Percentiles rank a stretch among this genome's conserved stretches.
Evolutionary conservation across 2,888 invertebrate genomes (phyloP).

Genomic region (Folsomia candida): DNA sequence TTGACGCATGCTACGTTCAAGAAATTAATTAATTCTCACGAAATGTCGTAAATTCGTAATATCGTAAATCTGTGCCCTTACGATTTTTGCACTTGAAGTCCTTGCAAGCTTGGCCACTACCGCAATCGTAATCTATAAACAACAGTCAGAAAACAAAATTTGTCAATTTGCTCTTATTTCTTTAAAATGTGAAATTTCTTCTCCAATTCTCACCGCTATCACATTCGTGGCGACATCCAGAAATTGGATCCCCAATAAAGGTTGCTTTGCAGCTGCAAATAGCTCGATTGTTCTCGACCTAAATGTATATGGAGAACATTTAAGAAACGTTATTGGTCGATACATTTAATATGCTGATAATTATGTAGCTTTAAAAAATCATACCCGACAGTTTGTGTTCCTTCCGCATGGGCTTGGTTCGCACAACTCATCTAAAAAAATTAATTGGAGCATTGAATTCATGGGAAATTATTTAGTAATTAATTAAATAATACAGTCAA

Average conservation of each 20-base stretch:
- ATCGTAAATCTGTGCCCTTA: neutral
- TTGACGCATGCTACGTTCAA: constrained; percentile 56
- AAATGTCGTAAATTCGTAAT: neutral
- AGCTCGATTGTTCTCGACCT: constrained; percentile 60
- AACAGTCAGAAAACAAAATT: no score
- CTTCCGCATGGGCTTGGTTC: constrained; percentile 57
- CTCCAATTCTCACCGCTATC: constrained; percentile 37
- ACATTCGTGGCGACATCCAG: constrained; percentile 52
- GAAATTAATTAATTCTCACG: neutral
- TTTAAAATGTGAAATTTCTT: no score
- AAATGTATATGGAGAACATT: neutral
- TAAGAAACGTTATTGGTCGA: neutral
- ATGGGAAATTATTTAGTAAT: neutral
- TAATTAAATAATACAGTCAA: no score
- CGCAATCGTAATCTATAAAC: constrained; percentile 49
- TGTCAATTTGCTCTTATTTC: no score
- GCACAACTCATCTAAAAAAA: constrained; percentile 71
- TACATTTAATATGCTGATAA: neutral
- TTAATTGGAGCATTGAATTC: neutral
- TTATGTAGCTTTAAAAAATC: no score
- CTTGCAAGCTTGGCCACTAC: constrained; percentile 64
- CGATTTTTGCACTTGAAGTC: constrained; percentile 74
- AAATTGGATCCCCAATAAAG: constrained; percentile 49
- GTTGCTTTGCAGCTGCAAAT: constrained; percentile 31
- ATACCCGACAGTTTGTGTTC: constrained; percentile 46